Percentiles rank a stretch among this genome's conserved stretches.
Conservation (phyloP, 1,140 invertebrate species). For the Conus betulinus region DNA sequence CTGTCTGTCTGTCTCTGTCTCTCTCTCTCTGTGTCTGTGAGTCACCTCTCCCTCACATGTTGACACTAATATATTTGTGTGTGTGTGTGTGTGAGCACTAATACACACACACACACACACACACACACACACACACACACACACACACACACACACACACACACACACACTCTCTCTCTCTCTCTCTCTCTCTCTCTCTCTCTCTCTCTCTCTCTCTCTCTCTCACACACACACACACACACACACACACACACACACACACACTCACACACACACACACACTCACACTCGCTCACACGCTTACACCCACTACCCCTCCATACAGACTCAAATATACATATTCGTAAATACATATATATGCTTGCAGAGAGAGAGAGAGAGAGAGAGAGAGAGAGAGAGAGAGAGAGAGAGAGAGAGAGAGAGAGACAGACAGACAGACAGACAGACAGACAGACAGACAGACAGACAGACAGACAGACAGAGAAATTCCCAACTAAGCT, state of each 20-base stretch:
- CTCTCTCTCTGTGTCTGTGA: no score
- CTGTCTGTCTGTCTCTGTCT: no score
- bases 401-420: not conserved
- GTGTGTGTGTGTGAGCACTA: not conserved
- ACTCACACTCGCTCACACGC: not conserved
- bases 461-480: no score
- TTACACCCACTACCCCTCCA: not conserved
- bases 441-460: not conserved
- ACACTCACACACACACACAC: conserved; percentile 11
- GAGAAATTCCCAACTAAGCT: no score
- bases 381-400: conserved; percentile 2
- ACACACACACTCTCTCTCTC: not conserved
- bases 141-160: not conserved
- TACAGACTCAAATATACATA: no score
- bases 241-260: not conserved
- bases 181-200: not conserved
- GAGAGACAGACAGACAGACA: not conserved
- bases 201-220: not conserved
- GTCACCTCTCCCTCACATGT: no score
- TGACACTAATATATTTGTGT: no score
- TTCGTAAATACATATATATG: no score
- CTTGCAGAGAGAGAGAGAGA: no score
- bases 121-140: not conserved
- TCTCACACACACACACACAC: not conserved
- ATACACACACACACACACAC: conserved; percentile 4